Evolutionary conservation across 1,140 invertebrate species (phyloP).

Genomic region (Drosophila watanabei): DNA sequence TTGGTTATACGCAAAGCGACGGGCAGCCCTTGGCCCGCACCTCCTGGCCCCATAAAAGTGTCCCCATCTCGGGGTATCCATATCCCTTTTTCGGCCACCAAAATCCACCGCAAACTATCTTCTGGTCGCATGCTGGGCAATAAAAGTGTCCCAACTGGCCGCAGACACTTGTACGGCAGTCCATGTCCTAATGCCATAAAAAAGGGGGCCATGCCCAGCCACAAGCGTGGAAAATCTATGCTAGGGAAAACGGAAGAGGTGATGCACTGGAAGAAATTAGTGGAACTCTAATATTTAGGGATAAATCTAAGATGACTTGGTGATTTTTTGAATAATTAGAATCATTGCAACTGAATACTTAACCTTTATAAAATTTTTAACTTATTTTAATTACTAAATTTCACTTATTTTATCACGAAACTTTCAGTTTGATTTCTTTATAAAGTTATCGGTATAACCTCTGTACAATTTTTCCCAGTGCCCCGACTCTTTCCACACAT

Average conservation of each 20-base stretch:
- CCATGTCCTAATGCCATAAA: conserved; percentile 75
- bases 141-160: conserved; percentile 74
- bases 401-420: not conserved
- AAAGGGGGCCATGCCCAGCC: conserved; percentile 54
- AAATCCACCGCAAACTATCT: conserved; percentile 81
- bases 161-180: conserved; percentile 70
- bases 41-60: conserved; percentile 54
- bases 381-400: too few species aligned
- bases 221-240: conserved; percentile 69
- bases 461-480: not conserved
- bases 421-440: not conserved
- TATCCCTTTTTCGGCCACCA: conserved; percentile 63
- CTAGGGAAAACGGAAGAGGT: not conserved
- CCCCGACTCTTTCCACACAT: conserved; percentile 12
- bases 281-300: not conserved
- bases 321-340: too few species aligned
- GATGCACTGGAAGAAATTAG: not conserved
- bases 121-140: conserved; percentile 76
- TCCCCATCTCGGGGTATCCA: conserved; percentile 34
- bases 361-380: not conserved
- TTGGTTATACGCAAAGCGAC: conserved; percentile 67
- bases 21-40: not conserved
- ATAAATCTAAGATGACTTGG: fast-evolving
- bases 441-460: not conserved
- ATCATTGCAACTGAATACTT: too few species aligned